Base-by-base conservation (phyloP, 2,113 vertebrate genomes). In the Salvator merianae region DNA sequence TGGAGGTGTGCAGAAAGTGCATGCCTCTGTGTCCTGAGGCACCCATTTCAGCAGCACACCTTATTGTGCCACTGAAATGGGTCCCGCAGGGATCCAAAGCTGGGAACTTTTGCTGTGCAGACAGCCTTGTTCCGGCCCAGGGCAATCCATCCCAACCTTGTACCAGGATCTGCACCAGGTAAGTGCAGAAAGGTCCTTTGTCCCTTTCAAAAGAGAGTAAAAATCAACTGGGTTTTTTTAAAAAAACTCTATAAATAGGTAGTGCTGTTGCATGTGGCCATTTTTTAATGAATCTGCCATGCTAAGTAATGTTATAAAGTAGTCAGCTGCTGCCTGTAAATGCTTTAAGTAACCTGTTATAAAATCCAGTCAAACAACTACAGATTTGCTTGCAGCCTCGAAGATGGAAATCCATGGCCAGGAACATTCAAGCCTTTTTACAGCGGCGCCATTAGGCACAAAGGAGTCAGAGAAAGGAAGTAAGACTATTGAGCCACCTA, bases 361-460 rank as follows among this genome's bases (percentile, higher is more conserved):
- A 92, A 95, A 97, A 95, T 95, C 93, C 94, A 95, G 96, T 95
- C 96, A 97, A 94, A 96, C 96, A 96, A 97, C 97, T 98, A 97
- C 97, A 99, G 98, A 96, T 99, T 96, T 99, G 94, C 93, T 99
- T 99, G 93, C 98, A 99, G 98, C 98, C 94, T 96, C 97, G 97
- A 99, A 98, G 99, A 99, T 98, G 98, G 98, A 98, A 88, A 95
- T 96, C 92, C 97, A 91, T 86, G 97, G 96, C 93, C 97, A 97
- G 87, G 96, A 94, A 92, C 94, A 93, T 84, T 38, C 93, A 38
- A 73, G 87, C 88, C 88, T 94, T 94, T 94, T 95, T 66, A 50
- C 94, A 87, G 86, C 91, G 84, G 94, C 96, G 68, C 92, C 94
- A 18, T 93, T 95, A 88, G 94, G 93, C 92, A 92, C 90, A 88